Evolutionary conservation across 2,113 vertebrate genomes (phyloP), one percentile per base, ranked within the genome.

Genomic region (Coreoperca whiteheadi): DNA sequence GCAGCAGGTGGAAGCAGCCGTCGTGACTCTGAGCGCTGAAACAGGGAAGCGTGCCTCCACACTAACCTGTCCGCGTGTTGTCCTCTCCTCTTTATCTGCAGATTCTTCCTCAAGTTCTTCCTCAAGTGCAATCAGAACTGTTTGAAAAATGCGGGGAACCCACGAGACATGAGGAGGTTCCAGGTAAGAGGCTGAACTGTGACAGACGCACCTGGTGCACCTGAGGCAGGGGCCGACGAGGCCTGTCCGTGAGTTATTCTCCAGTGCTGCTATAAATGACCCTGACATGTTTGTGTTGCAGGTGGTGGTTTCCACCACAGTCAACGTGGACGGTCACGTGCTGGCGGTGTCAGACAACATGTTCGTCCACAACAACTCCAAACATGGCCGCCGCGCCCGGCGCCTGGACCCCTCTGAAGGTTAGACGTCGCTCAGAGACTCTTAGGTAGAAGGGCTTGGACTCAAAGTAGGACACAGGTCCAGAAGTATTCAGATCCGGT

Each of bases 341-440:
- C 93, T 99, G 34, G 96, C 97, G 0, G 97, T 98, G 61, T 99
- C 98, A 0, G 98, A 99, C 93, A 98, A 98, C 94, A 98, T 99
- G 98, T 99, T 99, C 25, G 97, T 98, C 50, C 98, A 99, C 95
- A 99, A 99, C 95, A 99, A 99, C 95, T 98, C 98, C 92, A 99
- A 99, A 95, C 98, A 98, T 2, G 97, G 98, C 54, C 96, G 98
- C 86, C 95, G 97, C 6, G 97, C 97, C 0, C 95, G 98, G 21
- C 96, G 98, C 77, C 95, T 98, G 72, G 97, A 98, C 90, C 97
- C 98, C 1, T 97, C 97, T 0, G 98, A 99, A 97, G 98, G 98
- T 99, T 95, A 88, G 90, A 61, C 32, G 21, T 59, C 18, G 6
- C 50, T 79, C 81, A 63, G 18, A 56, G 34, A 15, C 54, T 4